phyloP scores from a whole-genome alignment of 1,140 invertebrate genomes.

The Drosophila orena region DNA sequence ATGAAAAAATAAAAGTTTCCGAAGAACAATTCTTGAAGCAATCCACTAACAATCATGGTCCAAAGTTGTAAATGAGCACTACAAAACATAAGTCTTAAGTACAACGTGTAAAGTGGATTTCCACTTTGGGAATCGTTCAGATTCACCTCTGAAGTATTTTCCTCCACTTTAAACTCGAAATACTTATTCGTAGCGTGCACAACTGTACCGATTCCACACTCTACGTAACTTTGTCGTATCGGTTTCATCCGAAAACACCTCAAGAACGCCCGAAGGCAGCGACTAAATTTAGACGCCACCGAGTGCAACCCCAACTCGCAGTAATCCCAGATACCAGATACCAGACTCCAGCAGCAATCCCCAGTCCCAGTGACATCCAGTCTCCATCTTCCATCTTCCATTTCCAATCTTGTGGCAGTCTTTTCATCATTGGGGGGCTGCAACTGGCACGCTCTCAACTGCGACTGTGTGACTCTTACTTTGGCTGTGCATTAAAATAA shows the following conservation, averaged over 20 bases:
- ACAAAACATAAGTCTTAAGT: neutral
- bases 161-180: neutral
- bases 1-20: no score
- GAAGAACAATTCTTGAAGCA: no score
- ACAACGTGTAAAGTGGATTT: neutral
- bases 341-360: neutral
- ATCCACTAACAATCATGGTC: neutral
- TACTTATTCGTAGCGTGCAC: neutral
- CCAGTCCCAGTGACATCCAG: slow-evolving; percentile 39
- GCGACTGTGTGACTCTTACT: slow-evolving; percentile 35
- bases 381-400: slow-evolving; percentile 23
- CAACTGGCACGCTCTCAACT: slow-evolving; percentile 42
- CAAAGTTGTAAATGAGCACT: neutral
- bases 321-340: slow-evolving; percentile 43
- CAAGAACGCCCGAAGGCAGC: slow-evolving; percentile 25
- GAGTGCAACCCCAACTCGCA: slow-evolving; percentile 39
- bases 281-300: slow-evolving; percentile 48
- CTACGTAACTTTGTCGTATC: slow-evolving; percentile 27
- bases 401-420: slow-evolving; percentile 18
- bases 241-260: slow-evolving; percentile 48
- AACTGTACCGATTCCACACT: slow-evolving; percentile 28
- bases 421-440: slow-evolving; percentile 41
- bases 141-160: neutral
- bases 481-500: slow-evolving; percentile 78
- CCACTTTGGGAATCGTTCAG: neutral